Percentiles rank a stretch among this genome's conserved stretches.
Evolutionary conservation across 2,113 vertebrate genomes (phyloP).

Genomic region (Galemys pyrenaicus): DNA sequence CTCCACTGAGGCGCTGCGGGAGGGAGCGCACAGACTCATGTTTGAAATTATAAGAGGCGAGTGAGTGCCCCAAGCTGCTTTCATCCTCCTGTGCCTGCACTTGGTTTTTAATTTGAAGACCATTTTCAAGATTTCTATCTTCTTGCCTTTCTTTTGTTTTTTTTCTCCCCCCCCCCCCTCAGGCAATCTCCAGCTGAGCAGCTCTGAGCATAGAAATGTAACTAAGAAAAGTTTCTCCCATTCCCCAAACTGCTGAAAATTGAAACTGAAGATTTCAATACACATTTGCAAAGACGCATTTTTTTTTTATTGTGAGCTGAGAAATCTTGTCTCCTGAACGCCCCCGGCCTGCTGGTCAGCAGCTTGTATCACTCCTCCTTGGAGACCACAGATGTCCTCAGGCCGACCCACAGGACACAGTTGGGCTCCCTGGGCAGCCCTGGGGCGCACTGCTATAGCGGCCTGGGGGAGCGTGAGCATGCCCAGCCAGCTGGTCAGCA

Average conservation of each 20-base stretch:
- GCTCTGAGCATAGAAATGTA: slow-evolving; percentile 50
- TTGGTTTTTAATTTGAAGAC: slow-evolving; percentile 22
- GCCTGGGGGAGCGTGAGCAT: no score
- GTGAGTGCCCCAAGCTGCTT: not conserved
- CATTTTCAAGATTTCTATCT: not conserved
- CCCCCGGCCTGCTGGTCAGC: slow-evolving; percentile 68
- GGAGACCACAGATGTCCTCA: no score
- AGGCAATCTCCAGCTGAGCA: slow-evolving; percentile 43
- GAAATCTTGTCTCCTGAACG: slow-evolving; percentile 58
- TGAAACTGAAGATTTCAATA: slow-evolving; percentile 63
- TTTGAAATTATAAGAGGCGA: slow-evolving; percentile 42
- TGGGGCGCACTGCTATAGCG: no score
- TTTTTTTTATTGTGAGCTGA: slow-evolving; percentile 56
- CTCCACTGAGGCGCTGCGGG: no score
- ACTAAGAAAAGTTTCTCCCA: slow-evolving; percentile 49
- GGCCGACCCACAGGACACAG: no score
- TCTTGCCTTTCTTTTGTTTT: not conserved
- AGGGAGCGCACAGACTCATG: not conserved
- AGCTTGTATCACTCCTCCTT: no score
- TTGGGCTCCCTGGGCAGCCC: no score
- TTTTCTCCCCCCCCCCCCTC: not conserved
- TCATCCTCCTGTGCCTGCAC: not conserved
- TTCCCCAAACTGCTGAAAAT: slow-evolving; percentile 67
- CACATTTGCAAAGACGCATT: slow-evolving; percentile 66
- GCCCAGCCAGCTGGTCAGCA: no score